These are phyloP conservation scores for Stenotaenia linearis DNA, from an alignment of 2,888 invertebrate genomes.

Conservation along the genomic window DNA sequence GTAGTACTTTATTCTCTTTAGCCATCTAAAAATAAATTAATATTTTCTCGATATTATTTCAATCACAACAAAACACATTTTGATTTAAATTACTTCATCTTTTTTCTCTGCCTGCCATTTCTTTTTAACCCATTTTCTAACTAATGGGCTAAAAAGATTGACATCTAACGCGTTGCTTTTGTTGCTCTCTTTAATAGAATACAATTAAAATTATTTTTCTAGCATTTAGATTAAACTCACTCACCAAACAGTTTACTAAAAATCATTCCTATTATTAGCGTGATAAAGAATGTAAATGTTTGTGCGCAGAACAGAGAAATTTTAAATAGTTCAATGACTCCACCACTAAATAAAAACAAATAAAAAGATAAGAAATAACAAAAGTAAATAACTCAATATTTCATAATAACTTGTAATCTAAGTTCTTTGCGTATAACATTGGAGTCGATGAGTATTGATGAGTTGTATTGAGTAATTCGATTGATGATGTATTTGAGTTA, in stretches of 20 bases:
- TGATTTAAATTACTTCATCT: too few species aligned
- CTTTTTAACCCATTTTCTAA: too few species aligned
- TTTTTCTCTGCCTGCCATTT: too few species aligned
- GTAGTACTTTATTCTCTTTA: too few species aligned
- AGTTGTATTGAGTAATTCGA: background rate
- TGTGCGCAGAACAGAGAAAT: background rate
- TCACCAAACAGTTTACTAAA: background rate
- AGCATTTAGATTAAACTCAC: background rate
- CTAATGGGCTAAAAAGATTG: background rate
- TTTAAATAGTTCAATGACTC: background rate
- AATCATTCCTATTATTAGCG: background rate
- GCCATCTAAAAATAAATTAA: too few species aligned
- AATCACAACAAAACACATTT: too few species aligned
- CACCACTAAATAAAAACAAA: background rate
- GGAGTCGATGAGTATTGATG: background rate
- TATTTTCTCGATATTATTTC: too few species aligned
- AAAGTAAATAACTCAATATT: too few species aligned
- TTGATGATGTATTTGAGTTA: background rate
- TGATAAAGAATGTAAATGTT: background rate
- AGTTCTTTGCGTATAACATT: background rate
- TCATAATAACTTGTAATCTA: background rate
- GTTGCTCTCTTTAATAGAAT: background rate
- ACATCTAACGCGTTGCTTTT: background rate
- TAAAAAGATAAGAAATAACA: background rate
- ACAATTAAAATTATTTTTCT: background rate